Evolutionary conservation across 2,888 invertebrate species (phyloP).

Genomic region (Calameuta idolon): DNA sequence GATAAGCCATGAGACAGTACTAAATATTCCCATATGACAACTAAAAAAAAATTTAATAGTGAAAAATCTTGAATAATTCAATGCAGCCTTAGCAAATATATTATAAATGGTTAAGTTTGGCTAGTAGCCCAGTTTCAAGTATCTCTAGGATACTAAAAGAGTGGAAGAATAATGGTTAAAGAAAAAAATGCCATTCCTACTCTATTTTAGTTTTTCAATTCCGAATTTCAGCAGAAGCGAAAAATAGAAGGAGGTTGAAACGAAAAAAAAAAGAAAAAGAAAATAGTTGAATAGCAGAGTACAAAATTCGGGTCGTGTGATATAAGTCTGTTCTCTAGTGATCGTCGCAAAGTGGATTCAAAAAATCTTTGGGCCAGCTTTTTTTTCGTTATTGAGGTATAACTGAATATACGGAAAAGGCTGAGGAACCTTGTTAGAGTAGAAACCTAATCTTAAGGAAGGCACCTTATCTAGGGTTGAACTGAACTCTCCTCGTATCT

Average conservation of each 20-base stretch:
- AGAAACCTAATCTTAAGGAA: constrained; percentile 28
- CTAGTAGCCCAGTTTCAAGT: too few species aligned
- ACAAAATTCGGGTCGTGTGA: background rate
- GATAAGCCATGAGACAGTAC: background rate
- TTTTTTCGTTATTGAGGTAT: background rate
- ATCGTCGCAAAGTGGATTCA: background rate
- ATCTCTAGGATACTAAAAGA: background rate
- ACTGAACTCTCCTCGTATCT: constrained; percentile 48
- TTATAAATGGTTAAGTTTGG: too few species aligned
- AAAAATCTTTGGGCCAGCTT: background rate
- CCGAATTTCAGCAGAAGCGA: background rate
- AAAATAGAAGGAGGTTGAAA: background rate
- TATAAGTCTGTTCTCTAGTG: background rate
- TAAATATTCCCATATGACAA: too few species aligned
- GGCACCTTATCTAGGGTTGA: constrained; percentile 47
- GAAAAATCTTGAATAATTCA: background rate
- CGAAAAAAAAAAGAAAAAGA: background rate
- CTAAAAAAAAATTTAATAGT: too few species aligned
- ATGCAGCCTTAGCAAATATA: background rate
- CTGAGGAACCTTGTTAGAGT: constrained; percentile 20
- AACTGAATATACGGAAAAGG: background rate
- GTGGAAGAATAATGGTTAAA: background rate
- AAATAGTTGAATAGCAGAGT: background rate
- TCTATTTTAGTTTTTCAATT: background rate
- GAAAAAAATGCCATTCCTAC: background rate